A percentile compares a stretch with the other conserved stretches of the same genome.
These are phyloP conservation scores for Etheostoma cragini DNA, from an alignment of 2,113 vertebrate species.

Conservation along the genomic window DNA sequence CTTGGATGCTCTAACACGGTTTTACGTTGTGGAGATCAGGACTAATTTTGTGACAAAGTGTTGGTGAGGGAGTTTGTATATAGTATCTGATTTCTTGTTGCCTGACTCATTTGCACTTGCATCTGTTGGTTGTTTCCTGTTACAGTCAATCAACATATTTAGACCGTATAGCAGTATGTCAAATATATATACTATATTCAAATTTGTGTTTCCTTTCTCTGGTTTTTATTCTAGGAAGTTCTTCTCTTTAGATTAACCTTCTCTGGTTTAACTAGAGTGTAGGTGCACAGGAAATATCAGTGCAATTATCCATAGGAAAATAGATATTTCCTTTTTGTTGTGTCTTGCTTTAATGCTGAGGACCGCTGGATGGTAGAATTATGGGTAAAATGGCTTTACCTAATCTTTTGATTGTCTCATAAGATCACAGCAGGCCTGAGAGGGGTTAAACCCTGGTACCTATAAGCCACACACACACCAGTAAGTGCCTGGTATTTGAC, in stretches of 20 bases:
- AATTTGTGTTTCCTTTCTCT: conserved; percentile 2
- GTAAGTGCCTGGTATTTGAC: conserved; percentile 30
- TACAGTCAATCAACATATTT: not conserved
- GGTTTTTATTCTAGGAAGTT: not conserved
- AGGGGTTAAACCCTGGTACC: not conserved
- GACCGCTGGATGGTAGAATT: not conserved
- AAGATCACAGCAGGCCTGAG: not conserved
- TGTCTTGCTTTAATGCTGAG: not conserved
- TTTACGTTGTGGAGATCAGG: not conserved
- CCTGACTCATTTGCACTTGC: not conserved
- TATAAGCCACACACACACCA: conserved; percentile 4
- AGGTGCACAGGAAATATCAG: not conserved
- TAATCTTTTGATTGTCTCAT: conserved; percentile 8
- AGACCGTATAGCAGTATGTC: not conserved
- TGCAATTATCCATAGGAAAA: not conserved
- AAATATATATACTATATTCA: not conserved
- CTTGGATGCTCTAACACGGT: not conserved
- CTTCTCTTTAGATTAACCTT: not conserved
- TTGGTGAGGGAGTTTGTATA: not conserved
- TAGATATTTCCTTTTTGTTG: not conserved
- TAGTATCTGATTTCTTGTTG: not conserved
- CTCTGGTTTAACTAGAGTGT: not conserved
- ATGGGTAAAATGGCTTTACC: not conserved
- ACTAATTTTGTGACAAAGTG: not conserved
- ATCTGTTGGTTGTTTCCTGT: not conserved